Evolutionary conservation across 2,797 vertebrate species (phyloP).

Genomic region (Mycteria americana): DNA sequence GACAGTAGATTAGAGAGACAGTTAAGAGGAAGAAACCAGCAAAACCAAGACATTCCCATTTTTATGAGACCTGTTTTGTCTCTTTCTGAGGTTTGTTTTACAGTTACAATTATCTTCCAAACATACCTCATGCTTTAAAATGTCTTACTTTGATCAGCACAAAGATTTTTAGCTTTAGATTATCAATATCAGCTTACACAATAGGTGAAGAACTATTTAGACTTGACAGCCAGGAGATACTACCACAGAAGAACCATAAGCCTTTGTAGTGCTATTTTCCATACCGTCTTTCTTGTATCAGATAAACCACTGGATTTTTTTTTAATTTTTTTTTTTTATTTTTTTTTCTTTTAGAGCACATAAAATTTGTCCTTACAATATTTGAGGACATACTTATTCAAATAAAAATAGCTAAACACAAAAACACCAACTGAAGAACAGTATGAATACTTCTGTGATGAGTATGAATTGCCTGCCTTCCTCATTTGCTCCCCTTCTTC

Average conservation of each 20-base stretch:
- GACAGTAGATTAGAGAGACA: not conserved
- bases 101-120: not conserved
- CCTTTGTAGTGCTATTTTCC: not conserved
- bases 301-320: not conserved
- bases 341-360: not conserved
- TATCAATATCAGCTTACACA: not conserved
- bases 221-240: not conserved
- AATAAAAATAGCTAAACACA: not conserved
- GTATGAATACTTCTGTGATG: not conserved
- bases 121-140: not conserved
- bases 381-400: not conserved
- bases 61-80: not conserved
- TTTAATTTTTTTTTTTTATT: too few species aligned
- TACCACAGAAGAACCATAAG: not conserved
- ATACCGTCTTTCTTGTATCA: not conserved
- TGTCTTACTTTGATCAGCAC: not conserved
- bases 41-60: not conserved
- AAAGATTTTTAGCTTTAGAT: not conserved
- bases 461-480: not conserved
- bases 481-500: not conserved
- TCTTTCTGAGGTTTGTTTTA: not conserved
- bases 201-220: not conserved
- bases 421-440: not conserved
- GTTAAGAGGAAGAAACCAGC: not conserved
- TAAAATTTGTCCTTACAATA: not conserved